Percentiles rank a stretch among this genome's conserved stretches.
These are phyloP conservation scores for Polymixis flavicincta DNA, from an alignment of 2,888 invertebrate genomes.

Conservation along the genomic window DNA sequence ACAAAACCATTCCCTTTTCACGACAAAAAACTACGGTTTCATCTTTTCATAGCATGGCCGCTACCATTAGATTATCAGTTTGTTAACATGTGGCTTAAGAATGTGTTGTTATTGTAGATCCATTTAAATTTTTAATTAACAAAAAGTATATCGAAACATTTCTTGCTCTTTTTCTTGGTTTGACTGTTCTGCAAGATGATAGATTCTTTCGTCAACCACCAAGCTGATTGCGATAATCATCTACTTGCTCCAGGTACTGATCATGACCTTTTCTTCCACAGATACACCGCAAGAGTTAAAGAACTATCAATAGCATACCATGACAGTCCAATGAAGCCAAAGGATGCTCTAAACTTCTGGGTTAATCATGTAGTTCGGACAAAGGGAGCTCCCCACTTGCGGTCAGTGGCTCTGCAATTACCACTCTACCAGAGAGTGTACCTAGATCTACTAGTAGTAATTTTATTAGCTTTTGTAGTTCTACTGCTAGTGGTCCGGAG, in stretches of 20 bases:
- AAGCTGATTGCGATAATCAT: neutral
- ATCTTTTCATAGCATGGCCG: neutral
- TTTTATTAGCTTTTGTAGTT: slow-evolving; percentile 35
- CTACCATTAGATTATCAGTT: neutral
- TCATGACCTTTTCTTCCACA: slow-evolving; percentile 50
- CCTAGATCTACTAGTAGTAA: slow-evolving; percentile 71
- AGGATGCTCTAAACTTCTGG: slow-evolving; percentile 76
- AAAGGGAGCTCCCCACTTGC: slow-evolving; percentile 75
- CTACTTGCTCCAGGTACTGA: neutral
- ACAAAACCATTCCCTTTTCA: no score
- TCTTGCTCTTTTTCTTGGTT: no score
- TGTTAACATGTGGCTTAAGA: neutral
- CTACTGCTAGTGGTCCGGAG: slow-evolving; percentile 1
- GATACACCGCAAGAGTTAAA: slow-evolving; percentile 73
- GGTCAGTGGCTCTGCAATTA: slow-evolving; percentile 73
- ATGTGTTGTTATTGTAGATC: neutral
- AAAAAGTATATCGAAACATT: no score
- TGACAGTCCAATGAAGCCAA: slow-evolving; percentile 72
- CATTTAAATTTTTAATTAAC: neutral
- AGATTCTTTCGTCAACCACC: neutral
- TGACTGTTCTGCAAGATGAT: neutral
- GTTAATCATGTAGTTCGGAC: slow-evolving; percentile 78
- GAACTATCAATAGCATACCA: slow-evolving; percentile 76
- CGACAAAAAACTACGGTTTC: neutral
- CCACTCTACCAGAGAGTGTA: slow-evolving; percentile 77